These are phyloP conservation scores for Caretta caretta DNA, from an alignment of 2,113 vertebrate genomes.

Conservation along the genomic window DNA sequence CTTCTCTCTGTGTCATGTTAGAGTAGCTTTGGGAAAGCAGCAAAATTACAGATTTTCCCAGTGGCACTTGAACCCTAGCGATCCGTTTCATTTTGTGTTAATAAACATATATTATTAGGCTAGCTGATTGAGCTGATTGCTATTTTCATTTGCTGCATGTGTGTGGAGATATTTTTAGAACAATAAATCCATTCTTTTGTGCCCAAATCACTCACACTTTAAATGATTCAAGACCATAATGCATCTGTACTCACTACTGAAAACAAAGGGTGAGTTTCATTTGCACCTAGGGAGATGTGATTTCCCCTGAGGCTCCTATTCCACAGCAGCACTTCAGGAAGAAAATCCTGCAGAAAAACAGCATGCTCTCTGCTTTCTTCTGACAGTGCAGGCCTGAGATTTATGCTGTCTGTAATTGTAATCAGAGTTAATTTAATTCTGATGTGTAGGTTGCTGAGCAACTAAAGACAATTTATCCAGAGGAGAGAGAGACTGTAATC, in stretches of 20 bases:
- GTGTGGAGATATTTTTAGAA: neutral
- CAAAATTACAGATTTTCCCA: neutral
- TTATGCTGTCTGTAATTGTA: slow-evolving; percentile 65
- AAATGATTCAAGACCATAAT: neutral
- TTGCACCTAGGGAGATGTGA: neutral
- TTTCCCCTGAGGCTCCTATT: rapidly evolving
- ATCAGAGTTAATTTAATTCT: slow-evolving; percentile 76
- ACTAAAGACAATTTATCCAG: slow-evolving; percentile 63
- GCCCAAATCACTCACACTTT: rapidly evolving
- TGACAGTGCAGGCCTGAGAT: slow-evolving; percentile 28
- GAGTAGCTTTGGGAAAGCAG: neutral
- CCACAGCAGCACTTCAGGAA: neutral
- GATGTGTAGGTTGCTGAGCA: slow-evolving; percentile 70
- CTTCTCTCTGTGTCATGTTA: neutral
- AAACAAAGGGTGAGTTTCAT: neutral
- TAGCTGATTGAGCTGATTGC: neutral
- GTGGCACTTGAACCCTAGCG: neutral
- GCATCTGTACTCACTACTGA: rapidly evolving
- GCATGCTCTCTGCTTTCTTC: neutral
- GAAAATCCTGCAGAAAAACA: slow-evolving; percentile 18
- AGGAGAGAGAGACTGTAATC: slow-evolving; percentile 51
- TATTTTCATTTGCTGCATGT: neutral
- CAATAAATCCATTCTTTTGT: neutral
- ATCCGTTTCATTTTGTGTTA: neutral
- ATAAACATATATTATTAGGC: neutral